A percentile compares a stretch with the other conserved stretches of the same genome.
Conservation (phyloP, 2,797 vertebrate genomes). For the Novumbra hubbsi region DNA sequence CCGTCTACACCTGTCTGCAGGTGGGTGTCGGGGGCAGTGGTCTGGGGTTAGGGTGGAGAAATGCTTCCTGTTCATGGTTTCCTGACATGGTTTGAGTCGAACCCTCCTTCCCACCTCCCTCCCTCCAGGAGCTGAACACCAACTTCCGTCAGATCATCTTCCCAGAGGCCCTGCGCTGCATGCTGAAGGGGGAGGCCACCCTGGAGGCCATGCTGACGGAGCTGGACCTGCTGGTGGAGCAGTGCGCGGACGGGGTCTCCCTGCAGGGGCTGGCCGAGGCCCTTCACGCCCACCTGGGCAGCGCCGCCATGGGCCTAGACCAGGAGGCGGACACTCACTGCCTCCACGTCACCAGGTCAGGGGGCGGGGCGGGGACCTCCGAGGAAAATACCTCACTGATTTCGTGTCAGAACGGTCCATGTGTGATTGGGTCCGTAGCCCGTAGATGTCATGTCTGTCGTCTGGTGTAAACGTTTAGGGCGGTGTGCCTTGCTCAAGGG, state of each 20-base stretch:
- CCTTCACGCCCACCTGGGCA: slow-evolving; percentile 83
- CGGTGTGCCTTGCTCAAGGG: no score
- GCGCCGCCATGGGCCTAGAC: slow-evolving; percentile 83
- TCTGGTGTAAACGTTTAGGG: no score
- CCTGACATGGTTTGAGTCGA: no score
- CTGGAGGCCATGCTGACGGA: slow-evolving; percentile 92
- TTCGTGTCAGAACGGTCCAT: no score
- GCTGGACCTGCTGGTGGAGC: slow-evolving; percentile 90
- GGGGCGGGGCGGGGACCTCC: no score
- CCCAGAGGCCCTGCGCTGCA: slow-evolving; percentile 92
- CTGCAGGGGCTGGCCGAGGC: slow-evolving; percentile 86
- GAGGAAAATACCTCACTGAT: no score
- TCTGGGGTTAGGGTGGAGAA: neutral
- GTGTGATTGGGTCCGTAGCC: no score
- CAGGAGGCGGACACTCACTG: slow-evolving; percentile 86
- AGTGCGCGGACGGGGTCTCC: slow-evolving; percentile 88
- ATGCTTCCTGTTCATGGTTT: no score
- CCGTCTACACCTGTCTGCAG: slow-evolving; percentile 94
- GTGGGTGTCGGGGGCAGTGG: slow-evolving; percentile 57
- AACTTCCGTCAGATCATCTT: slow-evolving; percentile 99
- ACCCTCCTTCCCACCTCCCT: neutral
- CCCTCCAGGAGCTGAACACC: slow-evolving; percentile 88
- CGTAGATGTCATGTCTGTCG: no score
- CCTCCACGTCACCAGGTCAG: slow-evolving; percentile 73
- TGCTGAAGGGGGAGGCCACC: slow-evolving; percentile 93